Base-by-base conservation (phyloP, 37 sponge, comb jelly and placozoan species). In the Halisarca cf. caerulea region DNA sequence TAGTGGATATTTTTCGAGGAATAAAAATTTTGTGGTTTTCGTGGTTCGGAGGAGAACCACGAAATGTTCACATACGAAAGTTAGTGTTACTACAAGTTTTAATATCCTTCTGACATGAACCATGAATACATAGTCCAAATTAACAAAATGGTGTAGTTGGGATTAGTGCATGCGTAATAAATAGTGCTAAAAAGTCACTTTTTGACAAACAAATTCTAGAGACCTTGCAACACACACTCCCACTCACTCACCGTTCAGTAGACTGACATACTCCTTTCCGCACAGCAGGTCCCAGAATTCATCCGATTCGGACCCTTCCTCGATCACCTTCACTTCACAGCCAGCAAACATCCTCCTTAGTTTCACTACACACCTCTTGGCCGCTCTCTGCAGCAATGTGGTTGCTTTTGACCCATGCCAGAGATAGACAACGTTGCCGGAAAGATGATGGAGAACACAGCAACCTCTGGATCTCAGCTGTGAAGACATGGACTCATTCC, bases 381-480 rank as follows among this genome's bases (percentile, higher is more conserved):
- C 80, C 27, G 71, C 73, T 44, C 47, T 77, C 44, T 68, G 78
- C 17, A 86, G 83, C 17, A 37, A n/a, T 21, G 55, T 43, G 4
- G 81, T 86, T 55, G 87, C 23, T 59, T 86, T 86, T 23, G 64
- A 81, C 18, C 95, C 95, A 2, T 80, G n/a, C 95, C 95, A 91
- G 6, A 89, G 68, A 35, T 64, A 89, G 35, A 93, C 2, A 41
- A 41, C 59, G 21, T 37, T 43, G 24, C 40, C 62, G 21, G 78
- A 28, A 28, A 79, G 33, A 51, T 93, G 68, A 34, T 93, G 89
- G 0, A 93, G 4, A 6, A 93, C 85, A 27, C 77, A 89, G 34
- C 93, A 93, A 24, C 93, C 88, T 40, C 93, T 36, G n/a, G 93
- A 89, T 11, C 93, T 57, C 25, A 93, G 68, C 39, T 28, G 51